phyloP scores from a whole-genome alignment of 2,113 vertebrate genomes.

The Alouatta palliata region DNA sequence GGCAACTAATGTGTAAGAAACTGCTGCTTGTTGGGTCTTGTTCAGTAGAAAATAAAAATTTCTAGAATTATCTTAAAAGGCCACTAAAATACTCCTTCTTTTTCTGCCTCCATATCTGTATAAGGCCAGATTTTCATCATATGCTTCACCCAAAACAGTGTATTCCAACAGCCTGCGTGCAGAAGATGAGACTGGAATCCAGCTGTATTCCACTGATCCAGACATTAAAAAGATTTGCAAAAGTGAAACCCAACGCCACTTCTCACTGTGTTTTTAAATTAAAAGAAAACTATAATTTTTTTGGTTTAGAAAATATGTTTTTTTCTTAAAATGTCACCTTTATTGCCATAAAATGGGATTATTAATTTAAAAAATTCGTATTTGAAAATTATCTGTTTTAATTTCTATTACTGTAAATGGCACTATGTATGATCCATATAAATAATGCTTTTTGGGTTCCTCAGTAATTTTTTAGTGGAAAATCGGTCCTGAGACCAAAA shows the following conservation, averaged over 20 bases:
- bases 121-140: not conserved
- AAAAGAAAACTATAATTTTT: not conserved
- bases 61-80: not conserved
- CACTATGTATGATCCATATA: not conserved
- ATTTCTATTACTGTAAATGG: not conserved
- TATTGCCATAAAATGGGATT: not conserved
- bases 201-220: not conserved
- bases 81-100: not conserved
- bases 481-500: not conserved
- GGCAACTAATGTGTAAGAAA: not conserved
- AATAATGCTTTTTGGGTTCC: not conserved
- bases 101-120: not conserved
- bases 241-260: not conserved
- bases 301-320: not conserved
- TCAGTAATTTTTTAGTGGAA: not conserved
- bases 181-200: not conserved
- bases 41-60: not conserved
- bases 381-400: not conserved
- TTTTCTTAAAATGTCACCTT: not conserved
- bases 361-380: not conserved
- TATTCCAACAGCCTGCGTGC: accelerated
- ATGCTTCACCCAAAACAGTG: not conserved
- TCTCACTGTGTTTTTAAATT: not conserved
- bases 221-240: not conserved
- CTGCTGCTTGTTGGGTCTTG: not conserved